Evolutionary conservation across 2,797 vertebrate species (phyloP).

Genomic region (Amazona ochrocephala): DNA sequence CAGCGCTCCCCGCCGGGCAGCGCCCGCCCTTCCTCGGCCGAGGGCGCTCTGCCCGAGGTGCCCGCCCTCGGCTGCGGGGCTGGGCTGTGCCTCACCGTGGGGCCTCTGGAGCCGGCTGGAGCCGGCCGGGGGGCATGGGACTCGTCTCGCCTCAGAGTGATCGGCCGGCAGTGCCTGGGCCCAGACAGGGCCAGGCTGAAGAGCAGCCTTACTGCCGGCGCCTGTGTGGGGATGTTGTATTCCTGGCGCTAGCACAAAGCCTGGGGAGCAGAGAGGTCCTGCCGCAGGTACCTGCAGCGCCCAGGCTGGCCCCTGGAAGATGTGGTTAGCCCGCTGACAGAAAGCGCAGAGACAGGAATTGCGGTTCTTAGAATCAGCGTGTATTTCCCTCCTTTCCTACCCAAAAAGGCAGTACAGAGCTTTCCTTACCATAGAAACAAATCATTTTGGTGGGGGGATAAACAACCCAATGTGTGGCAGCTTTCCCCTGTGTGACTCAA

Average conservation of each 20-base stretch:
- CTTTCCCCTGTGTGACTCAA: neutral
- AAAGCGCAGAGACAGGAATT: neutral
- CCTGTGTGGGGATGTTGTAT: rapidly evolving
- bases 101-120: neutral
- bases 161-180: no score
- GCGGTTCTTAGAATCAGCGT: neutral
- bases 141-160: no score
- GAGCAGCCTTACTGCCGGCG: rapidly evolving
- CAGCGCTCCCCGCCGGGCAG: no score
- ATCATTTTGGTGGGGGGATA: no score
- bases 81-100: no score
- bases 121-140: no score
- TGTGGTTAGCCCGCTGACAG: neutral
- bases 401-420: neutral
- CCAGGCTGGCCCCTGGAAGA: neutral
- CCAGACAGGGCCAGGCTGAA: neutral
- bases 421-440: neutral
- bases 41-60: neutral
- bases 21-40: no score
- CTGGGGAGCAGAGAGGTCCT: rapidly evolving
- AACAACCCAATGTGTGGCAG: neutral
- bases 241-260: rapidly evolving
- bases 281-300: neutral
- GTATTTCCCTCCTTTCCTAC: neutral
- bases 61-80: rapidly evolving